phyloP scores from a whole-genome alignment of 2,797 vertebrate genomes.

The Mareca strepera region DNA sequence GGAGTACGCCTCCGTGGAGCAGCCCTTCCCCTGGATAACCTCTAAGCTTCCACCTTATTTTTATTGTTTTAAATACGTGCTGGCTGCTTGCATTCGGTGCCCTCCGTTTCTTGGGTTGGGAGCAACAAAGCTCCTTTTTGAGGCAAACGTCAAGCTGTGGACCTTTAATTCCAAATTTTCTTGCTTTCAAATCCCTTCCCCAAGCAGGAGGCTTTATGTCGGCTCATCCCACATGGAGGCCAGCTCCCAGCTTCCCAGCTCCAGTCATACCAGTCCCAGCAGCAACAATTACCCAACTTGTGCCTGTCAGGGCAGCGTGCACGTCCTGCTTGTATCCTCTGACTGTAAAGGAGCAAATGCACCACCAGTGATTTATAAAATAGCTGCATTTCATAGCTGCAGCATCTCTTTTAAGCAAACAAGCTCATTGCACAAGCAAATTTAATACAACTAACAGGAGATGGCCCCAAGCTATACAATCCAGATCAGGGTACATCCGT shows the following conservation, averaged over 20 bases:
- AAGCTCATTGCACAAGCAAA: background rate
- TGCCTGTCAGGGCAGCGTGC: background rate
- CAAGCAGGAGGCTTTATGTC: background rate
- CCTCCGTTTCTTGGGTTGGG: background rate
- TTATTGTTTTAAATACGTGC: background rate
- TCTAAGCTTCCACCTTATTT: background rate
- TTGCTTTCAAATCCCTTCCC: background rate
- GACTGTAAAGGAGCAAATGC: background rate
- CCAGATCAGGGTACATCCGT: background rate
- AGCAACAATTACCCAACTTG: background rate
- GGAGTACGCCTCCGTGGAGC: background rate
- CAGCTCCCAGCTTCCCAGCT: background rate
- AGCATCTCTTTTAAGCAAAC: background rate
- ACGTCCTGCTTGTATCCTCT: background rate
- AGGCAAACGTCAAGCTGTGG: background rate
- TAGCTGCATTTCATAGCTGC: background rate
- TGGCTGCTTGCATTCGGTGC: background rate
- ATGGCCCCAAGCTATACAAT: background rate
- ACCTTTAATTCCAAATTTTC: background rate
- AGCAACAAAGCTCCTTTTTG: background rate
- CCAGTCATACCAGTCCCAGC: background rate
- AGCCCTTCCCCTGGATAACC: background rate
- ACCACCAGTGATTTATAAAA: background rate
- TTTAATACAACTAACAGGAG: background rate
- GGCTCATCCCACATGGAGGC: background rate